Evolutionary conservation across 2,888 invertebrate species (phyloP).

Genomic region (Tachina lurida): DNA sequence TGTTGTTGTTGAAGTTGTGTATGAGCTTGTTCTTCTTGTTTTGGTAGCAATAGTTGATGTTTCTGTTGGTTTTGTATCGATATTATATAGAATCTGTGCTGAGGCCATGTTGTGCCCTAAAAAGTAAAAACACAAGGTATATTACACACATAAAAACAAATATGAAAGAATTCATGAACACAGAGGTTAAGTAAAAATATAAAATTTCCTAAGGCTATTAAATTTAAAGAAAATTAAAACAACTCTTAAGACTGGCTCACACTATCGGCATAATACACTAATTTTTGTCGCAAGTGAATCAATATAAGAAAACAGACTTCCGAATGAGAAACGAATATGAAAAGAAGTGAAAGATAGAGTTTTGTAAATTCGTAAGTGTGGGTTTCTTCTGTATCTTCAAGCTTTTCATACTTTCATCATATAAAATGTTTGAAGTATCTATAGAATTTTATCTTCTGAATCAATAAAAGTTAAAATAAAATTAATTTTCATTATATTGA

Average conservation of each 20-base stretch:
- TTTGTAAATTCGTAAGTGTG: not conserved
- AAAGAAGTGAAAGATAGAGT: not conserved
- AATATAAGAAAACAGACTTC: not conserved
- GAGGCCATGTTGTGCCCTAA: conserved; percentile 83
- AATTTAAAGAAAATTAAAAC: not conserved
- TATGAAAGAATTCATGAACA: conserved; percentile 16
- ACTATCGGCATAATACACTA: too few species aligned
- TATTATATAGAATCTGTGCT: conserved; percentile 81
- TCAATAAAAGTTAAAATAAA: too few species aligned
- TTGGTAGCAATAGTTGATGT: conserved; percentile 76
- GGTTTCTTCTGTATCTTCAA: too few species aligned
- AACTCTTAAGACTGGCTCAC: too few species aligned
- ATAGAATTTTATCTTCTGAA: not conserved
- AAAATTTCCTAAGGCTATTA: conserved; percentile 18
- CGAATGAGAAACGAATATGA: not conserved
- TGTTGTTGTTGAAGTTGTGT: conserved; percentile 74
- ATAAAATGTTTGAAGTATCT: not conserved
- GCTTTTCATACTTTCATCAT: not conserved
- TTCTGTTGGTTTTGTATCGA: conserved; percentile 81
- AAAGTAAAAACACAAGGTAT: conserved; percentile 70
- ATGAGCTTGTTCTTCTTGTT: conserved; percentile 75
- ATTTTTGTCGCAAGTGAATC: too few species aligned
- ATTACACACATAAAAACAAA: not conserved
- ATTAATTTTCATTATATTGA: too few species aligned
- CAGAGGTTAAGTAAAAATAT: not conserved